Evolutionary conservation across 1,140 invertebrate species (phyloP).

Genomic region (Trachymyrmex septentrionalis): DNA sequence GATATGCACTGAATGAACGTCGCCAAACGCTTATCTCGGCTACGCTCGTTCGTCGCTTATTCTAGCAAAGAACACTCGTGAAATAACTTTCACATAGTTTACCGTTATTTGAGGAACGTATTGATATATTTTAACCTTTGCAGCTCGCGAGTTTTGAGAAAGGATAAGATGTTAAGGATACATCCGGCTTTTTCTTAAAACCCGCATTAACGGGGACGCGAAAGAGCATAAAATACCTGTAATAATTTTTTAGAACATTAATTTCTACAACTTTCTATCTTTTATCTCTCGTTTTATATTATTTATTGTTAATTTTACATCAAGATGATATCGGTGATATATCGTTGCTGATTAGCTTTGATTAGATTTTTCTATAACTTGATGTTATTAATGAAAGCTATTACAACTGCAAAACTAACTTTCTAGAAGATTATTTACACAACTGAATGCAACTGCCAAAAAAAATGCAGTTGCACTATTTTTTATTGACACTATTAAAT

Average conservation of each 20-base stretch:
- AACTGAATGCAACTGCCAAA: background rate
- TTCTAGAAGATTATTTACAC: background rate
- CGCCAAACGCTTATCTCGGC: constrained; percentile 4
- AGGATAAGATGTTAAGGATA: constrained; percentile 16
- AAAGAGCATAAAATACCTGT: background rate
- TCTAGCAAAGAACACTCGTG: background rate
- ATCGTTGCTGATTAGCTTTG: background rate
- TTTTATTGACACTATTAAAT: background rate
- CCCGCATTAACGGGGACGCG: background rate
- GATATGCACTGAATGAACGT: background rate
- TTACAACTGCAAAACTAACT: background rate
- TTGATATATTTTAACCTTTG: constrained; percentile 45
- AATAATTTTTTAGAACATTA: background rate
- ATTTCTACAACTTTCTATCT: constrained; percentile 14
- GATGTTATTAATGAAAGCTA: background rate
- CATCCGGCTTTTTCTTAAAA: constrained; percentile 26
- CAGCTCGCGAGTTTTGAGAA: background rate
- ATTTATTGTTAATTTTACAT: constrained; percentile 7
- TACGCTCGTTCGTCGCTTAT: constrained; percentile 6
- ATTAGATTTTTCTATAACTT: background rate
- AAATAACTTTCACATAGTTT: constrained; percentile 56
- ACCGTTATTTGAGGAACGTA: constrained; percentile 40
- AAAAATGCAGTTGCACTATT: background rate
- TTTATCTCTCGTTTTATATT: background rate
- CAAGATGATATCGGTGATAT: background rate